Base-by-base conservation (phyloP, 92 coral and sea anemone genomes). In the Phymanthus crucifer region DNA sequence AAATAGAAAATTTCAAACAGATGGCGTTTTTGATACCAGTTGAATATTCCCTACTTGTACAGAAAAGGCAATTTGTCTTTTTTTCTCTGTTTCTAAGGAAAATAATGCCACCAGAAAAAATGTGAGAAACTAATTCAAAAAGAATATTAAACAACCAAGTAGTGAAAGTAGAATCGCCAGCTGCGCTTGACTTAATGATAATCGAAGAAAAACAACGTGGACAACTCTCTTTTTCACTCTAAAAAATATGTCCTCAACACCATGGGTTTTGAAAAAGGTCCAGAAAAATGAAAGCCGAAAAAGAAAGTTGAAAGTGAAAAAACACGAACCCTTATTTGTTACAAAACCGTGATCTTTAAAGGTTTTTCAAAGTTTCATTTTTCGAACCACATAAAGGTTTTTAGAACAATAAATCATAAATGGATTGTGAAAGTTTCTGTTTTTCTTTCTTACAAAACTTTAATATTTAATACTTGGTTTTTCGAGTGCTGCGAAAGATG, bases 81-180 rank as follows among this genome's bases (percentile, higher is more conserved):
- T 38, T 43, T 27, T 18, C 50, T 43, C 71, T 32, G 86, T 82
- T 82, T 82, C 86, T 82, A 73, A 82, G 86, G 86, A 74, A 82
- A 82, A 82, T 36, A 11, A 23, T 23, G 66, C 74, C 86, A 82
- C 86, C 86, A 46, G 86, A 24, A 82, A 82, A 73, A 57, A 82
- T 82, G 86, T 31, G 82, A 36, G 80, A 82, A 75, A 16, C 35
- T 43, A 18, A 82, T 73, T 82, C 26, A 52, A 43, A 58, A 74
- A 36, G 21, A 65, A 61, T 23, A 65, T 82, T 48, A 66, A 33
- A 66, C 52, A 43, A 27, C 35, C 46, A n/a, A 34, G 7, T 35
- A 26, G 27, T 24, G 75, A 23, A 21, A 50, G 33, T 16, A 40
- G 52, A 73, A 40, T 26, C 33, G 26, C 31, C 84, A 70, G 84